Evolutionary conservation across 2,797 vertebrate genomes (phyloP).

Genomic region (Parotocinclus haroldoi): DNA sequence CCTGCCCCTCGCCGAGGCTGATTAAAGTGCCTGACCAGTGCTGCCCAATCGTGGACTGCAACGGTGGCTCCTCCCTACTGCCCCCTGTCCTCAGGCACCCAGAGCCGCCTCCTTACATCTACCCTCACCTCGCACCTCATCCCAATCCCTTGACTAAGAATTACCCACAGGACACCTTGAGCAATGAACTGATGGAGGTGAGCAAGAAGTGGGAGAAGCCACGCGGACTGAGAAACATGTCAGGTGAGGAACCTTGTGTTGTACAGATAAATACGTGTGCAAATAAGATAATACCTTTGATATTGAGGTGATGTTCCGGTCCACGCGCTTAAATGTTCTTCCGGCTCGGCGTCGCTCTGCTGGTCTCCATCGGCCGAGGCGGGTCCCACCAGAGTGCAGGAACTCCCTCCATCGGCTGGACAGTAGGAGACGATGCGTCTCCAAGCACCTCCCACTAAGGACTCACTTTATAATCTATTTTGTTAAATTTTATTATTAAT

Average conservation of each 20-base stretch:
- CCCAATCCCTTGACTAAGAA: slow-evolving; percentile 57
- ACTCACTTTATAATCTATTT: too few species aligned
- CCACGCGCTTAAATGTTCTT: too few species aligned
- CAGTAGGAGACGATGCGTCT: too few species aligned
- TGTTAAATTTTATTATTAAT: too few species aligned
- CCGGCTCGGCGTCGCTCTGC: too few species aligned
- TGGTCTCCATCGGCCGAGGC: too few species aligned
- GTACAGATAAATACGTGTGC: too few species aligned
- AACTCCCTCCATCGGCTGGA: too few species aligned
- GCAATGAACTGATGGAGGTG: slow-evolving; percentile 69
- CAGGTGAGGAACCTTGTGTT: slow-evolving; percentile 57
- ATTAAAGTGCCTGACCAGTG: slow-evolving; percentile 77
- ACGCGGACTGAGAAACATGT: slow-evolving; percentile 63
- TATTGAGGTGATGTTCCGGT: too few species aligned
- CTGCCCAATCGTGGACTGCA: slow-evolving; percentile 75
- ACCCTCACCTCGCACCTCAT: slow-evolving; percentile 28
- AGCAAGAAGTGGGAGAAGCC: slow-evolving; percentile 67
- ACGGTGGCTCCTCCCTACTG: slow-evolving; percentile 54
- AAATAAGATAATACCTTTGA: too few species aligned
- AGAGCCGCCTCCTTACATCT: slow-evolving; percentile 54
- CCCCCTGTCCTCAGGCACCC: slow-evolving; percentile 51
- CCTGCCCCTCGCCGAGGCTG: slow-evolving; percentile 71
- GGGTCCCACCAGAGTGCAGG: too few species aligned
- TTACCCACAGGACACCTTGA: slow-evolving; percentile 59
- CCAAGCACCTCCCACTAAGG: too few species aligned